Evolutionary conservation across 2,113 vertebrate species (phyloP), one percentile per base, ranked within the genome.

Genomic region (Nothobranchius furzeri): DNA sequence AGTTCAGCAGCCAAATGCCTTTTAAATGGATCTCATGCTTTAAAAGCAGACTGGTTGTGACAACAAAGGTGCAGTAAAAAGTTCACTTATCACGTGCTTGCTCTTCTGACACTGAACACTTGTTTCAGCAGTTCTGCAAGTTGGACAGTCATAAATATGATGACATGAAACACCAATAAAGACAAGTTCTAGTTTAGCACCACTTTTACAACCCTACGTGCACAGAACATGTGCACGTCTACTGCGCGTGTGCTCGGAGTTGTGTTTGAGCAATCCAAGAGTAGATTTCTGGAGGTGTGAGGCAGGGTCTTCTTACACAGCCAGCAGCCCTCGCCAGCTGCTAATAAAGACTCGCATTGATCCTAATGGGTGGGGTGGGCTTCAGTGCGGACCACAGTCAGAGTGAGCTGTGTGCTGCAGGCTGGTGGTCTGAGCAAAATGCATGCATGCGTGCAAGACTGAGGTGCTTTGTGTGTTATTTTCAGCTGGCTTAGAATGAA

Each of bases 301-400:
- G 80, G 78, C 74, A 64, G 86, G 79, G 75, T 90, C 78, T 60
- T 82, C 82, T 91, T 90, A 87, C 86, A 85, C 68, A 82, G 76
- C 68, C 82, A 74, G 69, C 35, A 13, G 74, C 68, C 71, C 56
- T 64, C 68, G 83, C 86, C 86, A 89, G 63, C 68, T 75, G 78
- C 68, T 84, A 83, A 89, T 87, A 89, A 90, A 91, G 85, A 75
- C 83, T 53, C 70, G 75, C 81, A 88, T 89, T 91, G 86, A 91
- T 88, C 85, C 85, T 67, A 53, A 87, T 88, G 84, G 84, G 83
- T 87, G 85, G 84, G 79, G 85, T 81, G 63, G 80, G 68, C 50
- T 78, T 79, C 71, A 65, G 55, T 35, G 2, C 65, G 77, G 77
- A 83, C 88, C 83, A 78, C 82, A 85, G 83, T 84, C 83, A 77